phyloP scores from a whole-genome alignment of 2,113 vertebrate genomes.

The Mesembrinibis cayennensis region DNA sequence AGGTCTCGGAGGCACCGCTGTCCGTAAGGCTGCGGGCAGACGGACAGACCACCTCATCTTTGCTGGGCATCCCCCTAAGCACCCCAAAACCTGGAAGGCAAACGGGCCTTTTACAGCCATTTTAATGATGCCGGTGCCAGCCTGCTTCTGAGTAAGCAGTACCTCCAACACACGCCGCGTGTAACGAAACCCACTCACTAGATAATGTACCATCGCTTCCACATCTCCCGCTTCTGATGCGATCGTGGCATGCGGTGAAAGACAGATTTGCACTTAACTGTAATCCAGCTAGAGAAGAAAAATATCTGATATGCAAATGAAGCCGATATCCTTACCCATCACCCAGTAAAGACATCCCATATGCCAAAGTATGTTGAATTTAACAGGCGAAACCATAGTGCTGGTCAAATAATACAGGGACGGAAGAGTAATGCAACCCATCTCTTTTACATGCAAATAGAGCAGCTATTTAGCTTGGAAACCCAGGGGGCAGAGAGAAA shows the following conservation, averaged over 20 bases:
- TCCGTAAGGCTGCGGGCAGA: fast-evolving
- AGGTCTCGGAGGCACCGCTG: not conserved
- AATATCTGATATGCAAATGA: not conserved
- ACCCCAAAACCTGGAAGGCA: not conserved
- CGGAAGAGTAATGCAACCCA: not conserved
- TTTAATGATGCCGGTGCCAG: not conserved
- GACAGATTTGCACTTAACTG: not conserved
- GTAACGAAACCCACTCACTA: not conserved
- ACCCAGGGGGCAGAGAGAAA: not conserved
- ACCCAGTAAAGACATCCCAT: not conserved
- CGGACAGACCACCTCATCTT: fast-evolving
- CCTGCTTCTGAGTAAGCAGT: not conserved
- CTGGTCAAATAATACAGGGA: not conserved
- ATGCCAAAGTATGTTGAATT: not conserved
- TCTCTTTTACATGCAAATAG: not conserved
- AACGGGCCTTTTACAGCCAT: fast-evolving
- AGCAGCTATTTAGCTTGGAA: not conserved
- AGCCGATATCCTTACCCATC: not conserved
- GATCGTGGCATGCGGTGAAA: not conserved
- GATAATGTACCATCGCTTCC: not conserved
- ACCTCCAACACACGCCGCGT: not conserved
- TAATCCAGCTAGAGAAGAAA: not conserved
- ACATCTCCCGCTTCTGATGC: not conserved
- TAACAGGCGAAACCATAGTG: not conserved
- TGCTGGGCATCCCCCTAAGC: not conserved